A percentile compares a stretch with the other conserved stretches of the same genome.
phyloP scores from a whole-genome alignment of 2,888 invertebrate genomes.

The Drosophila longiperda region DNA sequence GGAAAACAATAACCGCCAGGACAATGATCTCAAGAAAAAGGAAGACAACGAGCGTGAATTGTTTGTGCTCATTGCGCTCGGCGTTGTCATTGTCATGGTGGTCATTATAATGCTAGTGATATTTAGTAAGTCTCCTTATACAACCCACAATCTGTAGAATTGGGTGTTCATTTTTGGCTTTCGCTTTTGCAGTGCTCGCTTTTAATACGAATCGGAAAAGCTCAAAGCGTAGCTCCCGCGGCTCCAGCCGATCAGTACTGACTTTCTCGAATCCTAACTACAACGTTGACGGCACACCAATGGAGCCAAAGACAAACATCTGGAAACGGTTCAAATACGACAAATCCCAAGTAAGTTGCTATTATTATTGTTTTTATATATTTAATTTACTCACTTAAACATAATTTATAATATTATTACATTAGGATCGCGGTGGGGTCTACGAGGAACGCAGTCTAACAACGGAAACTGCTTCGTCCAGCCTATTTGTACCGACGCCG shows the following conservation, averaged over 20 bases:
- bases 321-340: slow-evolving; percentile 93
- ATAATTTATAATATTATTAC: not conserved
- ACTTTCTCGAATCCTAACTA: slow-evolving; percentile 97
- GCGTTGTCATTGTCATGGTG: slow-evolving; percentile 82
- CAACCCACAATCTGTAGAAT: not conserved
- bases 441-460: slow-evolving; percentile 84
- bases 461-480: slow-evolving; percentile 84
- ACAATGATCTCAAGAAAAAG: slow-evolving; percentile 59
- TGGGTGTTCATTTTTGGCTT: not conserved
- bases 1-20: slow-evolving; percentile 40
- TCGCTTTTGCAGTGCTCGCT: slow-evolving; percentile 83
- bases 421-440: slow-evolving; percentile 81
- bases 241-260: slow-evolving; percentile 89
- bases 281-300: slow-evolving; percentile 86
- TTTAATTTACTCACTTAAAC: not conserved
- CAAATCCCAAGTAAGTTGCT: slow-evolving; percentile 83
- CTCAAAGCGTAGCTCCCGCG: slow-evolving; percentile 86
- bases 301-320: slow-evolving; percentile 87
- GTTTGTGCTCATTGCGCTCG: slow-evolving; percentile 83
- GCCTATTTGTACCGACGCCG: slow-evolving; percentile 83
- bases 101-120: slow-evolving; percentile 84
- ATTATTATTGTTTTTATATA: too few relatives aligned
- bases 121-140: slow-evolving; percentile 73
- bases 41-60: slow-evolving; percentile 65
- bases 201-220: slow-evolving; percentile 85